Percentiles rank a stretch among this genome's conserved stretches.
Conservation (phyloP, 2,797 vertebrate species). For the Emys orbicularis region DNA sequence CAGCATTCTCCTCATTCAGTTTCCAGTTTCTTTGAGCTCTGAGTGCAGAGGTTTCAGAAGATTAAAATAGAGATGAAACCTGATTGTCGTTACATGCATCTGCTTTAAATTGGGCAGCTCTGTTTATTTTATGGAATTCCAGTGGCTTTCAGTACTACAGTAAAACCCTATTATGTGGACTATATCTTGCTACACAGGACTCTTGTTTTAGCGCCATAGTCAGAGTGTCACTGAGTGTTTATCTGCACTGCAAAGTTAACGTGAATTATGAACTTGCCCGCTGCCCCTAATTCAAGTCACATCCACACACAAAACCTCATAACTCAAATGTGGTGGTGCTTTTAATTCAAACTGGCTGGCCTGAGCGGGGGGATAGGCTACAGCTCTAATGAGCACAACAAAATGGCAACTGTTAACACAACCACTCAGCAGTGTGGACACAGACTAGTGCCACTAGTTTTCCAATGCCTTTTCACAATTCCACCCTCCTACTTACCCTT, state of each 20-base stretch:
- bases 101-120: conserved; percentile 72
- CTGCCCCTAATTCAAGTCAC: conserved; percentile 7
- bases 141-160: conserved; percentile 21
- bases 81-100: conserved; percentile 57
- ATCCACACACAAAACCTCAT: background rate
- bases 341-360: background rate
- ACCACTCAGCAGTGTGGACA: background rate
- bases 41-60: conserved; percentile 58
- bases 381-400: background rate
- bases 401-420: background rate
- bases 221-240: conserved; percentile 1
- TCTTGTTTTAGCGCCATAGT: conserved; percentile 29
- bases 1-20: conserved; percentile 47
- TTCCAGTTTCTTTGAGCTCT: conserved; percentile 59
- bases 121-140: conserved; percentile 62
- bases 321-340: background rate
- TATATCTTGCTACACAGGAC: background rate
- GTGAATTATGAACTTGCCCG: background rate
- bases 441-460: background rate
- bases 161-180: conserved; percentile 35
- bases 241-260: background rate
- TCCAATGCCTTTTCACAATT: background rate
- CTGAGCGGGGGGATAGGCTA: background rate
- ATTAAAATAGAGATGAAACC: conserved; percentile 73
- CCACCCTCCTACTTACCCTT: background rate